Evolutionary conservation across 2,113 vertebrate genomes (phyloP).

Genomic region (Notothenia coriiceps): DNA sequence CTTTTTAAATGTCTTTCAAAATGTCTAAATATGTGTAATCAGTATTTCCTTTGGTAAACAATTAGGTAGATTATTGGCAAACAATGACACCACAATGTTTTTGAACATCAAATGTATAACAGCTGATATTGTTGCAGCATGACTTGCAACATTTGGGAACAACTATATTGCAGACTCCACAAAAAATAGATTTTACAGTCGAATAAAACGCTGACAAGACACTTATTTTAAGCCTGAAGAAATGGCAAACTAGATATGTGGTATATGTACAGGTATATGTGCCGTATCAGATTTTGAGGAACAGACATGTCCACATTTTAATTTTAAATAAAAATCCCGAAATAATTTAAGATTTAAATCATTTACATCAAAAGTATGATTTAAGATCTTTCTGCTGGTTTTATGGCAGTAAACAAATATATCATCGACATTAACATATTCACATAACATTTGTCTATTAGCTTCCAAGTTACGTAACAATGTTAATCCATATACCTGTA

Average conservation of each 20-base stretch:
- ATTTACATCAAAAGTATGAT: too few species aligned
- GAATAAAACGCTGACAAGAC: constrained; percentile 7
- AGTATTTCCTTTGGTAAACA: background rate
- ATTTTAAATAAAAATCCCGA: too few species aligned
- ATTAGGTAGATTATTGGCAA: background rate
- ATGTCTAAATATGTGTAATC: too few species aligned
- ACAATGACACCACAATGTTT: background rate
- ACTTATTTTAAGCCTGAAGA: background rate
- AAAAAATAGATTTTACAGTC: background rate
- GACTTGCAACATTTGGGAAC: background rate
- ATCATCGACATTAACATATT: background rate
- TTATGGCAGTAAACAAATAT: too few species aligned
- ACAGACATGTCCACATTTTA: too few species aligned
- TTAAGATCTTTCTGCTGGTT: background rate
- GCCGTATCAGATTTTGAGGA: too few species aligned
- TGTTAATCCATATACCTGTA: background rate
- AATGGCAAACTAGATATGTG: background rate
- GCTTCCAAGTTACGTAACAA: background rate
- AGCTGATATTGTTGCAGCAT: background rate
- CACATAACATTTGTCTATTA: background rate
- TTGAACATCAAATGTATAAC: background rate
- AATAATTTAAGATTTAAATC: too few species aligned
- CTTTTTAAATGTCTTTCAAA: too few species aligned
- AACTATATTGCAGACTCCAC: constrained; percentile 1
- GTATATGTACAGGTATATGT: background rate